These are phyloP conservation scores for Stomorhina lunata DNA, from an alignment of 2,888 invertebrate species.

Conservation along the genomic window DNA sequence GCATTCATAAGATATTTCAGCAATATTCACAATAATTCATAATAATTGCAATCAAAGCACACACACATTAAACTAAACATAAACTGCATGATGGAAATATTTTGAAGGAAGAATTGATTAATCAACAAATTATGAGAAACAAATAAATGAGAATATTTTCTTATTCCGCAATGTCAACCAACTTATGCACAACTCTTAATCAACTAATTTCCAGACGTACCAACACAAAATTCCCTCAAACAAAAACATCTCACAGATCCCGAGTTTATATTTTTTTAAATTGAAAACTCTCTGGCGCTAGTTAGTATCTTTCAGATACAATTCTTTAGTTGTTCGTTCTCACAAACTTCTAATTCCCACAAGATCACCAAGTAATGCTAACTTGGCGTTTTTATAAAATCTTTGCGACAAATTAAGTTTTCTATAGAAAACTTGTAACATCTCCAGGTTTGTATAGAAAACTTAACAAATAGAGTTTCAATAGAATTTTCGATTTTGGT, in stretches of 20 bases:
- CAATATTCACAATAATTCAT: conserved; percentile 6
- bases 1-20: conserved; percentile 27
- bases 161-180: conserved; percentile 43
- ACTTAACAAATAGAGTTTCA: no score
- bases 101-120: neutral
- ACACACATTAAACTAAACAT: conserved; percentile 9
- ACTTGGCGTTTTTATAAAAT: conserved; percentile 6
- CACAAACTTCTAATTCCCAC: conserved; percentile 4
- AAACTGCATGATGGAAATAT: neutral
- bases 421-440: neutral
- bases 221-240: conserved; percentile 10
- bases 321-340: conserved; percentile 15
- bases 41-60: conserved; percentile 6
- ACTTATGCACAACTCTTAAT: conserved; percentile 47
- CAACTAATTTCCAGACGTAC: conserved; percentile 50
- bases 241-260: conserved; percentile 24
- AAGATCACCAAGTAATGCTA: neutral
- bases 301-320: conserved; percentile 40
- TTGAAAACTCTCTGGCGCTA: conserved; percentile 45
- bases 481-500: no score
- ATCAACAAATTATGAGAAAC: no score
- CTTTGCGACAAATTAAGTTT: neutral
- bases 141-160: neutral
- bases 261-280: conserved; percentile 16
- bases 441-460: neutral